Percentiles rank a stretch among this genome's conserved stretches.
Evolutionary conservation across 2,113 vertebrate genomes (phyloP).

Genomic region (Macroglossus sobrinus): DNA sequence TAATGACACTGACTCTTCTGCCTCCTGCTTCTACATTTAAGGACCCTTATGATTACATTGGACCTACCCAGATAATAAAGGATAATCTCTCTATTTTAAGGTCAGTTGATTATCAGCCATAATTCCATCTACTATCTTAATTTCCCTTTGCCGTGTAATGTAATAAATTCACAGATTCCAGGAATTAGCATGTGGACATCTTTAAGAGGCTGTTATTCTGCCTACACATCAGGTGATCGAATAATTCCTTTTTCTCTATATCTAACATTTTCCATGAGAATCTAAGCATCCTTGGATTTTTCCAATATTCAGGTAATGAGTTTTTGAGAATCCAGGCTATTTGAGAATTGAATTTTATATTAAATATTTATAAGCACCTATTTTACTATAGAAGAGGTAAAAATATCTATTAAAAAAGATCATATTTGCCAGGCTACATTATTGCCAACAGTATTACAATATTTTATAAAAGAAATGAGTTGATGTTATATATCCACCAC

Average conservation of each 20-base stretch:
- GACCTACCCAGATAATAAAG: background rate
- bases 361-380: background rate
- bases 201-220: background rate
- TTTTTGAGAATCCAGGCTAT: background rate
- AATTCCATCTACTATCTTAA: background rate
- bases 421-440: background rate
- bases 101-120: background rate
- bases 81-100: background rate
- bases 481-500: background rate
- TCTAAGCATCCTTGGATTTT: background rate
- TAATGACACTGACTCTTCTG: background rate
- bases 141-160: background rate
- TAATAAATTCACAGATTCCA: background rate
- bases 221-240: background rate
- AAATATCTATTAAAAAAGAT: background rate
- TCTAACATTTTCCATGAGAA: background rate
- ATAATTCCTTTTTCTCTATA: background rate
- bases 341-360: constrained; percentile 15
- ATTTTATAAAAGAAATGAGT: constrained; percentile 3
- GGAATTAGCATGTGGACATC: background rate
- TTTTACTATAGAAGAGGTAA: background rate
- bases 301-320: background rate
- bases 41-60: background rate
- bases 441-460: background rate
- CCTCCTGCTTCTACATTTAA: background rate